Evolutionary conservation across 2,797 vertebrate species (phyloP).

Genomic region (Sebastolobus alascanus): DNA sequence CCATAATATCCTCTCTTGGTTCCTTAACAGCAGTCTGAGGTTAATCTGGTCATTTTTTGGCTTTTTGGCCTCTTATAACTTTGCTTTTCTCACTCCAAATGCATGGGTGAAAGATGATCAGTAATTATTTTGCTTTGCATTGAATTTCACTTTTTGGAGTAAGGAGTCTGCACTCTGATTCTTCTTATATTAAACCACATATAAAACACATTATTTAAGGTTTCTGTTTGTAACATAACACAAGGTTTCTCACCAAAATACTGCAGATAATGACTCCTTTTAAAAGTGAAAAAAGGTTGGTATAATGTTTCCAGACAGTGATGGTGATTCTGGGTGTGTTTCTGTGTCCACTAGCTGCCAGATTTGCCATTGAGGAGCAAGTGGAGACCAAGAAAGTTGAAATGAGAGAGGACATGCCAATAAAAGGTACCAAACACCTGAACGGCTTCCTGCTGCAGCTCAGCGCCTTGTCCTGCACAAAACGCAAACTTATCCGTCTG

Average conservation of each 20-base stretch:
- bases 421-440: constrained; percentile 75
- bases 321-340: constrained; percentile 11
- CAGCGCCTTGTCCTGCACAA: constrained; percentile 9
- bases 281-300: not conserved
- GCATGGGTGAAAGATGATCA: not conserved
- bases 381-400: constrained; percentile 75
- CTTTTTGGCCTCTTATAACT: not conserved
- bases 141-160: not conserved
- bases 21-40: not conserved
- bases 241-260: no score
- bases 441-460: constrained; percentile 19
- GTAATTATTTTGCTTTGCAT: not conserved
- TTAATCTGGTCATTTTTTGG: not conserved
- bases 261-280: no score
- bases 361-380: constrained; percentile 80
- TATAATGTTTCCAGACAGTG: not conserved
- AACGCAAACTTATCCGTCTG: not conserved
- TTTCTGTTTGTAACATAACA: not conserved
- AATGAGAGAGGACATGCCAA: constrained; percentile 73
- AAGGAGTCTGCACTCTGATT: not conserved
- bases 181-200: not conserved
- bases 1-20: constrained; percentile 23
- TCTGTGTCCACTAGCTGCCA: constrained; percentile 61
- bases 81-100: not conserved
- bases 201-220: no score